Base-by-base conservation (phyloP, 2,888 invertebrate species). In the Drosophila algonquin region DNA sequence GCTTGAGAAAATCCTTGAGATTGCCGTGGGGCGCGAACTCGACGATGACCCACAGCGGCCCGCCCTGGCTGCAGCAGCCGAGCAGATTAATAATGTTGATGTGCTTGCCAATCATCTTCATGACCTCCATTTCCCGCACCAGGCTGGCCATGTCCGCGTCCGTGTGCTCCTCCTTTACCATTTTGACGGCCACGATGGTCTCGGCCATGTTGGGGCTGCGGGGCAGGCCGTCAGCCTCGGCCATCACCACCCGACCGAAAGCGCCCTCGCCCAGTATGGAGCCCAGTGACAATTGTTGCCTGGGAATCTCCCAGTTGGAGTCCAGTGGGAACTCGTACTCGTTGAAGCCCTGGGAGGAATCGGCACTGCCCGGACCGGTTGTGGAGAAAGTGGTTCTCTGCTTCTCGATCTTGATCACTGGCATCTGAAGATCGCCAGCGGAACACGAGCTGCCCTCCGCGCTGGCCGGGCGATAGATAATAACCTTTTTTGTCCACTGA, bases 41-140 rank as follows among this genome's bases (percentile, higher is more conserved):
- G 6, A 97, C 97, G 59, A 98, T 96, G 2, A 98, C 97, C 92
- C 95, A 96, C 1, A 97, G 93, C 1, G 97, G 96, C 24, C 98
- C 99, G 73, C 95, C 96, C 92, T 98, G 98, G 0, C 98, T 98
- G 92, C 98, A 99, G 91, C 98, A 98, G 3, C 99, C 99, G 24
- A 99, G 93, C 68, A 99, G 93, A 92, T 99, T 99, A 89, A 99
- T 99, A 72, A 99, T 98, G 92, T 99, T 99, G 60, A 98, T 97
- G 92, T 99, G 98, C 77, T 97, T 96, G 30, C 99, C 99, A 68
- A 98, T 97, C 95, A 97, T 97, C 93, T 99, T 99, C 99, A 99
- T 99, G 94, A 99, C 97, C 91, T 99, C 98, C 98, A 99, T 98
- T 92, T 99, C 99, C 0, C 97, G 97, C 14, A 99, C 98, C 61